Percentiles rank a stretch among this genome's conserved stretches.
phyloP scores from a whole-genome alignment of 2,888 invertebrate genomes.

The Watsonalla binaria region DNA sequence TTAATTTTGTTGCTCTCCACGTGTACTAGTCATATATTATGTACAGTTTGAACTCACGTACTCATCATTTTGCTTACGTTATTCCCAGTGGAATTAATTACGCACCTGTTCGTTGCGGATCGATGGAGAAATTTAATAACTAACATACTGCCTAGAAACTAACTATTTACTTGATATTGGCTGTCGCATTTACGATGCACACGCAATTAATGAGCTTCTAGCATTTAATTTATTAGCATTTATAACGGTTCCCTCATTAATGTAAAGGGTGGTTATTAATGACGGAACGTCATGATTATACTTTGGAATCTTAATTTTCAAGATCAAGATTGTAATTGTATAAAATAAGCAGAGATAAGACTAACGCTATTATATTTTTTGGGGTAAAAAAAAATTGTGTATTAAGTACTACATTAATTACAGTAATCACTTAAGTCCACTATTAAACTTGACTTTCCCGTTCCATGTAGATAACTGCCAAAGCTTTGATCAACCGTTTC shows the following conservation, averaged over 20 bases:
- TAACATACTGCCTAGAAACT: slow-evolving; percentile 15
- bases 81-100: slow-evolving; percentile 46
- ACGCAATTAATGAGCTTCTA: slow-evolving; percentile 1
- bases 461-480: no score
- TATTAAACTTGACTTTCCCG: no score
- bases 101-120: slow-evolving; percentile 50
- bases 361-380: no score
- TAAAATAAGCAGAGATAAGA: no score
- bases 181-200: slow-evolving; percentile 10
- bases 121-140: slow-evolving; percentile 56
- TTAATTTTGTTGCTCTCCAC: no score
- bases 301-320: no score
- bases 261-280: not conserved
- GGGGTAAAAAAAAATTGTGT: no score
- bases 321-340: no score
- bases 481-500: no score
- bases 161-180: slow-evolving; percentile 13
- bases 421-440: no score
- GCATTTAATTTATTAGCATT: not conserved
- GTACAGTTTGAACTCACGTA: slow-evolving; percentile 8
- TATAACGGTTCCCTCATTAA: not conserved
- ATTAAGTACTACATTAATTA: no score
- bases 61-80: slow-evolving; percentile 64
- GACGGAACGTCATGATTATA: not conserved
- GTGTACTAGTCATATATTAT: not conserved